A percentile compares a stretch with the other conserved stretches of the same genome.
Evolutionary conservation across 2,797 vertebrate genomes (phyloP).

Genomic region (Phrynocephalus guinanensis): DNA sequence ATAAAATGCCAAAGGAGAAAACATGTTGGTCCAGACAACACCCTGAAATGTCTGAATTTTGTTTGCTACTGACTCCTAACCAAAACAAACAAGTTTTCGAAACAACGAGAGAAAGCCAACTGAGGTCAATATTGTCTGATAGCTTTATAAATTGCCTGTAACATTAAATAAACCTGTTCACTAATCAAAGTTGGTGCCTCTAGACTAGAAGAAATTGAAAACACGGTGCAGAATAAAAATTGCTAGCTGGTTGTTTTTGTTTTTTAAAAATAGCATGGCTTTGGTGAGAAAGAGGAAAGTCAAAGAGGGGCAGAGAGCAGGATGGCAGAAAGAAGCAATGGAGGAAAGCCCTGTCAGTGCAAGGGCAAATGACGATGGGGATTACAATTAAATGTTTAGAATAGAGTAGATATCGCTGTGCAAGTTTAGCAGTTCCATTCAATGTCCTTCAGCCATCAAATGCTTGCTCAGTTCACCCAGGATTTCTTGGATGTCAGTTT

Average conservation of each 20-base stretch:
- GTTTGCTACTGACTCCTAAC: slow-evolving; percentile 21
- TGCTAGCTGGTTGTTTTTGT: not conserved
- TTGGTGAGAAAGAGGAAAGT: not conserved
- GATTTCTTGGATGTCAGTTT: not conserved
- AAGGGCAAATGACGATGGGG: slow-evolving; percentile 12
- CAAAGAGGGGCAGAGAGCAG: slow-evolving; percentile 32
- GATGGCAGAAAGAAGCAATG: not conserved
- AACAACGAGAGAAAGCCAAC: not conserved
- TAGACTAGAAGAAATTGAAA: slow-evolving; percentile 43
- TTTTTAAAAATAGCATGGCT: slow-evolving; percentile 26
- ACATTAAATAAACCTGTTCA: slow-evolving; percentile 46
- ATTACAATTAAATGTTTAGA: slow-evolving; percentile 12
- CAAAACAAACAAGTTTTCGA: slow-evolving; percentile 31
- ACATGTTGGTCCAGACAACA: not conserved
- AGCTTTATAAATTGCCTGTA: slow-evolving; percentile 60
- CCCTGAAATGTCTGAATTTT: slow-evolving; percentile 6
- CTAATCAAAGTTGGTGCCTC: slow-evolving; percentile 30
- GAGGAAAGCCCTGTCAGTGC: not conserved
- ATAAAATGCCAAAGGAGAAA: not conserved
- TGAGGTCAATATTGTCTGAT: slow-evolving; percentile 47
- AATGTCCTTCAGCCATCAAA: not conserved
- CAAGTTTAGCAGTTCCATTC: not conserved
- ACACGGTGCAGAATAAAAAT: slow-evolving; percentile 28
- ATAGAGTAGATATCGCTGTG: not conserved
- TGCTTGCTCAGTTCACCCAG: not conserved